Base-by-base conservation (phyloP, 2,113 vertebrate species). In the Colius striatus region DNA sequence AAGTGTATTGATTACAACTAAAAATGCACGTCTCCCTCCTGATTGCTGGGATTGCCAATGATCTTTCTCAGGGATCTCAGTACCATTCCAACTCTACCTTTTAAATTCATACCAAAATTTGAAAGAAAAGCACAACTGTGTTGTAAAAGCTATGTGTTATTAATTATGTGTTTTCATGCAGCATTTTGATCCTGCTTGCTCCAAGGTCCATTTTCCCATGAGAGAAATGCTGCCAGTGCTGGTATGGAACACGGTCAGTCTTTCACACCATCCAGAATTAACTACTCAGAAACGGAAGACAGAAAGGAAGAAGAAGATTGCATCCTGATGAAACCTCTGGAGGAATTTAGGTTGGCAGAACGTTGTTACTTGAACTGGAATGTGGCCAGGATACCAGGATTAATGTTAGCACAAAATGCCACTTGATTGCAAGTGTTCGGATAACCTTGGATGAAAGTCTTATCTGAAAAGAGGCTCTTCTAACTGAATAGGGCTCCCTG, bases 361-460 rank as follows among this genome's bases (percentile, higher is more conserved):
- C 1, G 6, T 89, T 75, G 88, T 90, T 92, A 65, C 76, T 95
- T 0, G 0, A 75, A 68, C 86, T 96, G 96, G 95, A 96, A 75
- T 5, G 19, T 93, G 76, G 75, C 93, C 95, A 97, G 90, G 76
- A 93, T 76, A 95, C 43, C 45, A 68, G 90, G 93, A 97, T 96
- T 96, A 94, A 93, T 93, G 94, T 90, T 97, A 93, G 93, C 86
- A 90, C 70, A 93, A 92, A 96, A 92, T 93, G 92, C 90, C 73
- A 78, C 87, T 95, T 94, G 94, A 87, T 81, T 96, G 89, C 90
- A 82, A 95, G 86, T 75, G 87, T 90, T 96, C 29, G 1, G 83
- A 86, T 96, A 95, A 96, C 96, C 93, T 94, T 96, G 96, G 90
- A 84, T 95, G 79, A 92, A 96, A 93, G 90, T 95, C 86, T 96